Base-by-base conservation (phyloP, 2,888 invertebrate species). In the Orthosia gracilis region DNA sequence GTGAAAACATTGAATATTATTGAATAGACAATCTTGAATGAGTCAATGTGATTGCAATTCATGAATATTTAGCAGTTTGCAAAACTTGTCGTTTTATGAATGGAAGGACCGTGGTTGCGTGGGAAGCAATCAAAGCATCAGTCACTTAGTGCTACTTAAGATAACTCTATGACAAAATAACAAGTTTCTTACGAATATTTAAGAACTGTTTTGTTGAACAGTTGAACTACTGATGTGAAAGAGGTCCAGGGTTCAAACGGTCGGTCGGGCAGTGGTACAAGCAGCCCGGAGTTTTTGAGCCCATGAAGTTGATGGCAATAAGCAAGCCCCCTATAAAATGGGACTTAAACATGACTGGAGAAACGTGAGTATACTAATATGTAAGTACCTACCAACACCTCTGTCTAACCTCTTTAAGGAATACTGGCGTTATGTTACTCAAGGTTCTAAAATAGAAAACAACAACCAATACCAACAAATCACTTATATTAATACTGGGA, bases 41-140 rank as follows among this genome's bases (percentile, higher is more conserved):
- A 69, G 49, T 78, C 66, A 77, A 63, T 67, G 63, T 49, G 26
- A 73, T 47, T 80, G 52, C 63, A 70, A 70, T 26, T 65, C 64
- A 67, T 80, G 59, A 64, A 80, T 80, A 76, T 68, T 76, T 59
- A 79, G 45, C 47, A 70, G 47, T 49, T 80, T 69, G 57, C 65
- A 13, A 79, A 79, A 78, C 74, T 62, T 17, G 50, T 40, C 62
- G 23, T 59, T 75, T 79, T 70, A 80, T 76, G 80, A 80, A 79
- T 79, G 69, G 79, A 58, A 66, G 62, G 47, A 66, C 52, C 26
- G n/a, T 47, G 61, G 26, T 18, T 17, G 54, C 66, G 78, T 73
- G 73, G 78, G 79, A 73, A 73, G 73, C 23, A 1, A 63, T 54
- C n/a, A 54, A 54, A 73, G 18, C 47, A 7, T 64, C 23, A 45